Evolutionary conservation across 2,888 invertebrate genomes (phyloP).

Genomic region (Halictus quadricinctus): DNA sequence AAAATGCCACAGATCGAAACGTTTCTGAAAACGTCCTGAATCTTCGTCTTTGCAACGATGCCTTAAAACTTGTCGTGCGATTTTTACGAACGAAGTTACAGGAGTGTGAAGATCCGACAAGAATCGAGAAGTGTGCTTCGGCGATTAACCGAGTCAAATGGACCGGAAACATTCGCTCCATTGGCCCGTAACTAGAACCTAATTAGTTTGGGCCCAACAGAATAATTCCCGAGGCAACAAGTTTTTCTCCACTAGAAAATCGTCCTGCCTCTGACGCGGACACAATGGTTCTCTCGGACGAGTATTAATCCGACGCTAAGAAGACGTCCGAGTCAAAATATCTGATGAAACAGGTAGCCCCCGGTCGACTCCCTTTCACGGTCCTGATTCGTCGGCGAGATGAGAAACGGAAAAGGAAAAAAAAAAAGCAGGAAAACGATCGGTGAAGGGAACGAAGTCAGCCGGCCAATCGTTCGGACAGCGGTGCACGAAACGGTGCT

Average conservation of each 20-base stretch:
- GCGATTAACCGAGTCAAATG: not conserved
- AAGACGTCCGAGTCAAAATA: constrained; percentile 54
- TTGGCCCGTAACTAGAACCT: not conserved
- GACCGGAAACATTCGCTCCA: not conserved
- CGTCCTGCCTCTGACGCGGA: too few relatives aligned
- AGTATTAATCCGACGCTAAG: constrained; percentile 53
- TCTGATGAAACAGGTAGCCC: constrained; percentile 47
- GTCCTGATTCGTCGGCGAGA: constrained; percentile 26
- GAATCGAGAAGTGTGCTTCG: too few relatives aligned
- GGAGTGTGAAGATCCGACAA: too few relatives aligned
- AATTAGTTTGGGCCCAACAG: not conserved
- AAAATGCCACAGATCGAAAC: too few relatives aligned
- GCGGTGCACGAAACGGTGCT: constrained; percentile 39
- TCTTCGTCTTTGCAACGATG: too few relatives aligned
- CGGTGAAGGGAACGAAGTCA: constrained; percentile 32
- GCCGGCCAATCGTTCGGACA: constrained; percentile 38
- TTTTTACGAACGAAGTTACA: too few relatives aligned
- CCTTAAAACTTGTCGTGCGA: too few relatives aligned
- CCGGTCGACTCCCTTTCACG: constrained; percentile 12
- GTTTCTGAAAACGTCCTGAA: too few relatives aligned
- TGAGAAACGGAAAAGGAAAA: not conserved
- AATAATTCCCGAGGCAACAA: not conserved
- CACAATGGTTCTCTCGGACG: not conserved
- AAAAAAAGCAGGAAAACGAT: not conserved
- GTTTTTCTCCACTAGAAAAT: constrained; percentile 12